Percentiles rank a stretch among this genome's conserved stretches.
Evolutionary conservation across 1,140 invertebrate genomes (phyloP).

Genomic region (Drosophila willistoni): DNA sequence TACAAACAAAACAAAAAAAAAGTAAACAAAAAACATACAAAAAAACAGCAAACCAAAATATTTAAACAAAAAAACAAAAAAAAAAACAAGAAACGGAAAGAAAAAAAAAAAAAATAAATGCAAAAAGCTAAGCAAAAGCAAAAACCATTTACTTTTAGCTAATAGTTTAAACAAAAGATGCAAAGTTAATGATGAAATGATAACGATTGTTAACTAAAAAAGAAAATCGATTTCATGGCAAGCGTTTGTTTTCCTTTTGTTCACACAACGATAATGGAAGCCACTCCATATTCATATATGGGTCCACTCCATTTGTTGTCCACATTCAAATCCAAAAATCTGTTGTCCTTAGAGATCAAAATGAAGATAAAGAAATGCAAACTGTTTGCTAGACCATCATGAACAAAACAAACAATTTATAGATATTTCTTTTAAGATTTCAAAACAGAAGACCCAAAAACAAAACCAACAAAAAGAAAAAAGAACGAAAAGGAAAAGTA

Average conservation of each 20-base stretch:
- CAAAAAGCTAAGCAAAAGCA: slow-evolving; percentile 14
- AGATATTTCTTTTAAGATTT: slow-evolving; percentile 8
- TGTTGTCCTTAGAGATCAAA: slow-evolving; percentile 46
- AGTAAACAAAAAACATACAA: slow-evolving; percentile 12
- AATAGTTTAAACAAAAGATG: slow-evolving; percentile 4
- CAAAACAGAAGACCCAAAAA: slow-evolving; percentile 48
- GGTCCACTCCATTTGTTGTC: slow-evolving; percentile 63
- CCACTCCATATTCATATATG: slow-evolving; percentile 2
- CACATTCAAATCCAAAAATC: slow-evolving; percentile 16
- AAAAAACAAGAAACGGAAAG: slow-evolving; percentile 8
- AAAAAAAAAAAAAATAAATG: slow-evolving; percentile 2
- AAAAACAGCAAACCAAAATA: slow-evolving; percentile 17
- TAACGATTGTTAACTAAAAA: slow-evolving; percentile 13
- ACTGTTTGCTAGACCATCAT: not conserved
- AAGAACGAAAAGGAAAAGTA: slow-evolving; percentile 64
- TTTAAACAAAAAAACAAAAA: slow-evolving; percentile 4
- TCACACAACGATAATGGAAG: slow-evolving; percentile 50
- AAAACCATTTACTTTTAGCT: slow-evolving; percentile 21
- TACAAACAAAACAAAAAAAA: not conserved
- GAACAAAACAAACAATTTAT: slow-evolving; percentile 2
- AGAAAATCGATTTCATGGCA: not conserved
- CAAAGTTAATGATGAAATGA: not conserved
- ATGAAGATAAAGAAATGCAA: not conserved
- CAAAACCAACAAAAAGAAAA: slow-evolving; percentile 57
- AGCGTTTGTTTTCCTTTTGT: slow-evolving; percentile 4